Conservation (phyloP, 2,113 vertebrate genomes). For the Nothoprocta pentlandii region DNA sequence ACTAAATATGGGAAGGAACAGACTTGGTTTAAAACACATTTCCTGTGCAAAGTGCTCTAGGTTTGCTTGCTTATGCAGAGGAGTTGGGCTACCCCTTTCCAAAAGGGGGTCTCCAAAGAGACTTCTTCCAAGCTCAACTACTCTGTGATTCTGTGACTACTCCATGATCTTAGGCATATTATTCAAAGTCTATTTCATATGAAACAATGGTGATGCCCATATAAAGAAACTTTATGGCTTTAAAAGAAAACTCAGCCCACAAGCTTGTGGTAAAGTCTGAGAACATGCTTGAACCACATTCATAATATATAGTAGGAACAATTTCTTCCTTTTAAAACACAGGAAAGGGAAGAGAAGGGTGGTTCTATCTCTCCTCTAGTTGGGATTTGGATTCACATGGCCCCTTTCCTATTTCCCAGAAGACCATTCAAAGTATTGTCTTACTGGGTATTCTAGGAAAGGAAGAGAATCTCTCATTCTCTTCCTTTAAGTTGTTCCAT, state of each 20-base stretch:
- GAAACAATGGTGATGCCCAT: neutral
- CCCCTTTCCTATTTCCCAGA: neutral
- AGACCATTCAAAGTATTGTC: neutral
- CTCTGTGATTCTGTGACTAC: too few relatives aligned
- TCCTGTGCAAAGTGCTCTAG: too few relatives aligned
- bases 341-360: neutral
- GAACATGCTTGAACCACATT: neutral
- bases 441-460: neutral
- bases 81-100: too few relatives aligned
- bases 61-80: too few relatives aligned
- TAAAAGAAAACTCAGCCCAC: neutral
- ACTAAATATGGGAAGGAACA: neutral
- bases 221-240: neutral
- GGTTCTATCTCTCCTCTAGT: neutral
- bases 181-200: rapidly evolving
- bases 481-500: slow-evolving; percentile 30
- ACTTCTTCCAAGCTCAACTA: too few relatives aligned
- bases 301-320: rapidly evolving
- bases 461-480: neutral
- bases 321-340: neutral
- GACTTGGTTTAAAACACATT: neutral
- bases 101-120: too few relatives aligned
- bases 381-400: neutral
- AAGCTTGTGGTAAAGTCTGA: neutral
- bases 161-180: neutral